These are phyloP conservation scores for Chaetorhynchus papuensis DNA, from an alignment of 2,113 vertebrate species.

Conservation along the genomic window DNA sequence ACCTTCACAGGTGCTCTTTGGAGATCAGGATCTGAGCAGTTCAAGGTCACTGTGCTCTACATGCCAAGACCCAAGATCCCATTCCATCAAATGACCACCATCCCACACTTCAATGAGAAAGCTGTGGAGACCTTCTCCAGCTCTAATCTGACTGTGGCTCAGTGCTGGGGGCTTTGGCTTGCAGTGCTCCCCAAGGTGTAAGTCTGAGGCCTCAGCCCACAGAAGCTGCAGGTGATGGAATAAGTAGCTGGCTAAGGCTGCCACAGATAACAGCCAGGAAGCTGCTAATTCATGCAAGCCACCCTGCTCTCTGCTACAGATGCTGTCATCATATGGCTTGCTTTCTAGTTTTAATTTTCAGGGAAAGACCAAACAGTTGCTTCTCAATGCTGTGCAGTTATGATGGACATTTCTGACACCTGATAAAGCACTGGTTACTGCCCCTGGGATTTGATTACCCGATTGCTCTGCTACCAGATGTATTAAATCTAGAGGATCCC, in stretches of 20 bases:
- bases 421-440: background rate
- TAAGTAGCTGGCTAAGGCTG: background rate
- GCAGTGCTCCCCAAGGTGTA: background rate
- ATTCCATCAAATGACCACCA: background rate
- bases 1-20: background rate
- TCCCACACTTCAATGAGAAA: background rate
- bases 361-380: background rate
- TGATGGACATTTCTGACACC: background rate
- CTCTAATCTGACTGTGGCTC: background rate
- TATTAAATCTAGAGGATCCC: background rate
- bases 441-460: background rate
- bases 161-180: background rate
- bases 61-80: background rate
- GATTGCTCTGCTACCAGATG: background rate
- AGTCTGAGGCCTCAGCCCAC: background rate
- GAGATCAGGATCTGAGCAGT: background rate
- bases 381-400: background rate
- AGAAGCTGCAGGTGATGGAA: slow-evolving; percentile 16
- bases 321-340: background rate
- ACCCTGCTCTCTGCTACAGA: background rate
- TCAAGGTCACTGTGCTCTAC: background rate
- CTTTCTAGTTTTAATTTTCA: slow-evolving; percentile 20
- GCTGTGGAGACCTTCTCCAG: background rate
- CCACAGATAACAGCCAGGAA: background rate
- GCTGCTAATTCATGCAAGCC: slow-evolving; percentile 20